A percentile compares a stretch with the other conserved stretches of the same genome.
phyloP scores from a whole-genome alignment of 2,113 vertebrate species.

The Smithornis capensis region DNA sequence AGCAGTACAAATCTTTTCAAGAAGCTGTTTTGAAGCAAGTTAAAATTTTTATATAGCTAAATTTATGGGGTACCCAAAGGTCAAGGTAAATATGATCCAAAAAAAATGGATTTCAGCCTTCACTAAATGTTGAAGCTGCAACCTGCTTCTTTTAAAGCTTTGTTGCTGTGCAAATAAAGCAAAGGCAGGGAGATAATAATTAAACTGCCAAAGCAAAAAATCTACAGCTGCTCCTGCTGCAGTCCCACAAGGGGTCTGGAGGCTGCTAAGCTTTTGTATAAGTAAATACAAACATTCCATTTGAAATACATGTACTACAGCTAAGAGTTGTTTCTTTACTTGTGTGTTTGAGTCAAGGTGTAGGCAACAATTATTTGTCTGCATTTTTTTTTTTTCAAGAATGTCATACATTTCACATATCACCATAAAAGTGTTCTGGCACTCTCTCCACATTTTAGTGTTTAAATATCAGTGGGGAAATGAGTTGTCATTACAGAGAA shows the following conservation, averaged over 20 bases:
- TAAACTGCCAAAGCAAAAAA: not conserved
- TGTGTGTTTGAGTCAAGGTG: not conserved
- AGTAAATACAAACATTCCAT: not conserved
- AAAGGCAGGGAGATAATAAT: not conserved
- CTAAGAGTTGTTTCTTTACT: not conserved
- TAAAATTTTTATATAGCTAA: not conserved
- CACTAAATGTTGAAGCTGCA: not conserved
- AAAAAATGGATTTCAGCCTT: not conserved
- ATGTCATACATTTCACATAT: not conserved
- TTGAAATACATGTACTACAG: not conserved
- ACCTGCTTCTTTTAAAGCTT: not conserved
- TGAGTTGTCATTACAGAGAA: not conserved
- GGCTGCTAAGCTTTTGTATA: not conserved
- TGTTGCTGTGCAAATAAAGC: not conserved
- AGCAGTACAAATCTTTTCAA: not conserved
- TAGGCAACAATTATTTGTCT: not conserved
- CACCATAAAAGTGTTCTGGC: not conserved
- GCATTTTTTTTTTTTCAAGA: not conserved
- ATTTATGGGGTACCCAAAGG: not conserved
- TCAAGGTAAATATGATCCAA: not conserved
- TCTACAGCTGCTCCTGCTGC: not conserved
- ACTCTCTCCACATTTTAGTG: not conserved
- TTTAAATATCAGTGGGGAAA: not conserved
- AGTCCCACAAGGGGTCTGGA: not conserved
- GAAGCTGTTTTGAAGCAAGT: not conserved